Evolutionary conservation across 2,113 vertebrate genomes (phyloP).

Genomic region (Alligator mississippiensis): DNA sequence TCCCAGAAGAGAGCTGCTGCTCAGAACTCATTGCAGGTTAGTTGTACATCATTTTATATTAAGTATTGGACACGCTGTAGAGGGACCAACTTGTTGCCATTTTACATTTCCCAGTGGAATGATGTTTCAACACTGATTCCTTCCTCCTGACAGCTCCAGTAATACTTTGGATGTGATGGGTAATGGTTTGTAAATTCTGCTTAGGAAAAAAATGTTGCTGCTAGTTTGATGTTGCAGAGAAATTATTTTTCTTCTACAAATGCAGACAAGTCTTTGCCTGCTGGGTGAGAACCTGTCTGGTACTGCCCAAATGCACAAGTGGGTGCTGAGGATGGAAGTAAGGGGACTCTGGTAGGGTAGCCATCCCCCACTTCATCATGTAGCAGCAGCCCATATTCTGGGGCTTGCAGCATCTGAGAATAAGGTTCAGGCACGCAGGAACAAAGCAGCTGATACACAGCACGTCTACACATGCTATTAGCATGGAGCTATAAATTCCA

Average conservation of each 20-base stretch:
- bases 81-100: slow-evolving; percentile 44
- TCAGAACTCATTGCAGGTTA: slow-evolving; percentile 48
- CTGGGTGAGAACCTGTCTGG: not conserved
- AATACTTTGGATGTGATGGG: not conserved
- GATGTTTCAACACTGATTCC: slow-evolving; percentile 16
- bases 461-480: not conserved
- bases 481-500: no score
- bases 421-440: not conserved
- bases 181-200: slow-evolving; percentile 53
- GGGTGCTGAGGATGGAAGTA: accelerated
- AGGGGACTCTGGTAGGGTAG: not conserved
- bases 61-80: slow-evolving; percentile 9
- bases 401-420: not conserved
- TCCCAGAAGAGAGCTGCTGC: slow-evolving; percentile 24
- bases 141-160: slow-evolving; percentile 19
- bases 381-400: not conserved
- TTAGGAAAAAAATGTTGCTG: not conserved
- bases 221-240: not conserved
- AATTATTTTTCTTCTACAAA: not conserved
- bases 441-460: not conserved
- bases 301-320: not conserved
- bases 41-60: slow-evolving; percentile 62
- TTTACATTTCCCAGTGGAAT: slow-evolving; percentile 33
- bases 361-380: not conserved
- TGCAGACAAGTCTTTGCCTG: not conserved